phyloP scores from a whole-genome alignment of 2,113 vertebrate genomes.

The Pogonocichla stellata region DNA sequence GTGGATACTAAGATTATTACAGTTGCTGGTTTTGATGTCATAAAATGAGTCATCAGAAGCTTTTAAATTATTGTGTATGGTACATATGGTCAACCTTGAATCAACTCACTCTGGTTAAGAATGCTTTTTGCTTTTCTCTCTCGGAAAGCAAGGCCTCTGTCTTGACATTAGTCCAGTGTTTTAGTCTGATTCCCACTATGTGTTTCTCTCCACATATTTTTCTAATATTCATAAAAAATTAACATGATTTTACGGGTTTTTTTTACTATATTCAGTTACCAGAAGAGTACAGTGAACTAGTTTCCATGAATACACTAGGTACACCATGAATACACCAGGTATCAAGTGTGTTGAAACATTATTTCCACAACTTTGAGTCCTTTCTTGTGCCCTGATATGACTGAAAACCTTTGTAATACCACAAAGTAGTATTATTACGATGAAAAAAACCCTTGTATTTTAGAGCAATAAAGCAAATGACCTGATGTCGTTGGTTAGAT shows the following conservation, averaged over 20 bases:
- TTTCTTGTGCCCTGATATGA: not conserved
- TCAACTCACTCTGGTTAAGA: not conserved
- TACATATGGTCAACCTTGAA: not conserved
- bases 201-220: not conserved
- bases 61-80: not conserved
- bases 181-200: not conserved
- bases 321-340: not conserved
- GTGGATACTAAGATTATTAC: not conserved
- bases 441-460: not conserved
- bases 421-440: not conserved
- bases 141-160: not conserved
- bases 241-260: not conserved
- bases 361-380: not conserved
- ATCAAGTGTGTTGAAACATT: not conserved
- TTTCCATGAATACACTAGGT: not conserved
- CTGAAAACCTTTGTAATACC: not conserved
- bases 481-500: not conserved
- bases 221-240: not conserved
- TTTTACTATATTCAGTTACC: not conserved
- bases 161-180: not conserved
- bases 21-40: not conserved
- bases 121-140: not conserved
- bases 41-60: not conserved
- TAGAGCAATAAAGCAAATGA: not conserved
- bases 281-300: not conserved